Conservation (phyloP, 2,113 vertebrate species). For the Aix galericulata region DNA sequence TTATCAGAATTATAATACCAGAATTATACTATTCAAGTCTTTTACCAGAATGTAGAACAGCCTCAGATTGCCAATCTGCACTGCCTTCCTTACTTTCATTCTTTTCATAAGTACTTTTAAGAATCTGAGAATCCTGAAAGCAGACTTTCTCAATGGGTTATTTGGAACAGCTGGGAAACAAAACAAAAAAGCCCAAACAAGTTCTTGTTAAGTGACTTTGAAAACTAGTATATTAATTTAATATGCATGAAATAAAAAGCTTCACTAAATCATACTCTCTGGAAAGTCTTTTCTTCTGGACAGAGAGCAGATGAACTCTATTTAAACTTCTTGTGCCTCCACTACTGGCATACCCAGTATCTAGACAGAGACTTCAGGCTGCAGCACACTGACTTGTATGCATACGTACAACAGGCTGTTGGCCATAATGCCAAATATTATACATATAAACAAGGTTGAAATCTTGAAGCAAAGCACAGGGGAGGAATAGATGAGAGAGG, state of each 20-base stretch:
- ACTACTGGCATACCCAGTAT: fast-evolving
- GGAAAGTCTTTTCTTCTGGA: not conserved
- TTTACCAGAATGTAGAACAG: not conserved
- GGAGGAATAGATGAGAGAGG: too few species aligned
- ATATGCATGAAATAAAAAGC: not conserved
- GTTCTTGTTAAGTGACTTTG: not conserved
- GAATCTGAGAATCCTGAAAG: not conserved
- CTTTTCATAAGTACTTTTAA: not conserved
- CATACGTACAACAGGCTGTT: not conserved
- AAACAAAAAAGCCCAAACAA: not conserved
- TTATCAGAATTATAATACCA: too few species aligned
- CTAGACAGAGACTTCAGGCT: not conserved
- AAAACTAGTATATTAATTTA: not conserved
- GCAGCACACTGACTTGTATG: not conserved
- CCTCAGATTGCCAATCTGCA: not conserved
- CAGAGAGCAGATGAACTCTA: not conserved
- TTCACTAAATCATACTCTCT: not conserved
- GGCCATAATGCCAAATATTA: not conserved
- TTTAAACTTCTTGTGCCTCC: not conserved
- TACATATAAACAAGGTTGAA: not conserved
- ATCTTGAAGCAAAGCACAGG: not conserved
- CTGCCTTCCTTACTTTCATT: not conserved
- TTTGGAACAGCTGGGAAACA: not conserved
- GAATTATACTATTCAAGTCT: not conserved
- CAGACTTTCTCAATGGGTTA: not conserved